Base-by-base conservation (phyloP, 2,797 vertebrate genomes). In the Vultur gryphus region DNA sequence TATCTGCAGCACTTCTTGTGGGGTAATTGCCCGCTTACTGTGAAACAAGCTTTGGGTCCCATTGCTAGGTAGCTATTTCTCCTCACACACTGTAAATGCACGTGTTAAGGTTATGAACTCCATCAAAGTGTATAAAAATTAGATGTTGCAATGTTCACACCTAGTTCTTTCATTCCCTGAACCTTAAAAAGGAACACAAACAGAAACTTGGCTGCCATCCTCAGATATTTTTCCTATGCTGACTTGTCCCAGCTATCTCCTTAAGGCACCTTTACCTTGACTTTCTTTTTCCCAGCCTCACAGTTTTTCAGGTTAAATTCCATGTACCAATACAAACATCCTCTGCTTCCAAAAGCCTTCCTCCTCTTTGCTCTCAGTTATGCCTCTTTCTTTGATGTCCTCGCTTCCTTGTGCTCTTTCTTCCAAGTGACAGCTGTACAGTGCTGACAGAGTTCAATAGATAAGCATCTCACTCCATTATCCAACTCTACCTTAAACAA, bases 151-250 rank as follows among this genome's bases (percentile, higher is more conserved):
- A 65, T 61, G 61, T 65, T 95, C 72, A 75, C 1, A 7, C 49
- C 52, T 78, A 54, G 23, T 77, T 91, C 62, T 89, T 94, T 67
- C n/a, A 39, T 37, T 87, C 62, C 7, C 52, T 93, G 89, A 96
- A 91, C 85, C 79, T 87, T 81, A 84, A 88, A 94, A 86, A 58
- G 24, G 64, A 97, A 83, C 82, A 77, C 65, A 87, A 93, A 94
- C 46, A 93, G 94, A 95, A 96, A 94, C 76, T 75, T 93, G 92
- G 87, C 88, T 90, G 67, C 80, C 58, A 44, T 51, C n/a, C 81
- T 90, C 55, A 92, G 58, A 66, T 85, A 70, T 43, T 82, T 83
- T 64, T 70, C 69, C n/a, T 64, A 70, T 37, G 54, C 44, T 80
- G 90, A 70, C 75, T 94, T 89, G 52, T n/a, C 48, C 37, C 41